These are phyloP conservation scores for Potorous gilbertii DNA, from an alignment of 2,797 vertebrate genomes.

Conservation along the genomic window DNA sequence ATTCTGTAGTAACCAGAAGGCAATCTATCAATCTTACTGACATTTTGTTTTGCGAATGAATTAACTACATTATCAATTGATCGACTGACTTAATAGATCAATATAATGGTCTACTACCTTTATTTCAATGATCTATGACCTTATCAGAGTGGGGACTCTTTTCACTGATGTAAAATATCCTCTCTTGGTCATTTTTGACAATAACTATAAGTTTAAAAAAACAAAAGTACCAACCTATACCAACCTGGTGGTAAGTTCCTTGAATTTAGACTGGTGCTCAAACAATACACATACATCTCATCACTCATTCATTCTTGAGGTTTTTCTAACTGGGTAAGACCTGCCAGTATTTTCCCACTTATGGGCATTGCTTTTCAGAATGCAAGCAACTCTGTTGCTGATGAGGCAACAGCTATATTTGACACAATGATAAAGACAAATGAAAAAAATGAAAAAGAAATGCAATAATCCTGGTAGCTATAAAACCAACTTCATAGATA, in stretches of 20 bases:
- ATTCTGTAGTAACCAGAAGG: not conserved
- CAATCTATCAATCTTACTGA: conserved; percentile 5
- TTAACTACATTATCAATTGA: not conserved
- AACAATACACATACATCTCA: not conserved
- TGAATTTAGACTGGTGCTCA: not conserved
- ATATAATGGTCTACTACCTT: not conserved
- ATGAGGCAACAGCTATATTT: not conserved
- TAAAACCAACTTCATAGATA: conserved; percentile 5
- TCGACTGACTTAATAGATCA: not conserved
- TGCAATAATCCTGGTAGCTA: not conserved
- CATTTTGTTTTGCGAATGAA: conserved; percentile 6
- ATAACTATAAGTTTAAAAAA: not conserved
- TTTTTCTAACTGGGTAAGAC: not conserved
- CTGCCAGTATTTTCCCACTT: not conserved
- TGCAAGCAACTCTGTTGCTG: not conserved
- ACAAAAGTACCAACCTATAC: not conserved
- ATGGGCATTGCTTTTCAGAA: not conserved
- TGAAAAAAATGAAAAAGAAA: not conserved
- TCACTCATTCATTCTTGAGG: not conserved
- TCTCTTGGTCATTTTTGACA: not conserved
- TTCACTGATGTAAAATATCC: not conserved
- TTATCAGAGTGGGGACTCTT: not conserved
- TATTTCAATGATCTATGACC: not conserved
- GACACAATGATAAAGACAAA: not conserved
- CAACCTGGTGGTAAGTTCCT: not conserved